A percentile compares a stretch with the other conserved stretches of the same genome.
These are phyloP conservation scores for Acropora yongei DNA, from an alignment of 64 coral and sea anemone species.

Conservation along the genomic window DNA sequence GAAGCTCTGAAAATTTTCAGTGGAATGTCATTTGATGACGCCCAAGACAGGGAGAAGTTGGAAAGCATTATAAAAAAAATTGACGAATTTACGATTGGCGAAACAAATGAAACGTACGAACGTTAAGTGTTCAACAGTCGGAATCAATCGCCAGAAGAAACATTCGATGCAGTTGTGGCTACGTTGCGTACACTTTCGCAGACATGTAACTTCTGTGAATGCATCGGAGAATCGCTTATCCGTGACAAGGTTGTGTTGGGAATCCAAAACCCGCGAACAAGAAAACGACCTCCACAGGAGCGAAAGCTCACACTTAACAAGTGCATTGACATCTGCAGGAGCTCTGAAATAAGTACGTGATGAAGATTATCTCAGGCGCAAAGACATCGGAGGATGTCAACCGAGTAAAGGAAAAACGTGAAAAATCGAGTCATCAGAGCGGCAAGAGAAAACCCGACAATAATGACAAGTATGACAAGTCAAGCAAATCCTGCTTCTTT, in stretches of 20 bases:
- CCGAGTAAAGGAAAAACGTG: neutral
- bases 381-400: neutral
- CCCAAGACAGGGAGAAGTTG: neutral
- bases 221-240: too few relatives aligned
- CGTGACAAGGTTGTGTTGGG: too few relatives aligned
- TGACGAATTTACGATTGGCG: too few relatives aligned
- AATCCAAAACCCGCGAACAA: neutral
- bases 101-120: too few relatives aligned
- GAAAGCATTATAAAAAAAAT: too few relatives aligned
- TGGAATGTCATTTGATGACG: neutral
- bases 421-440: too few relatives aligned
- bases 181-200: too few relatives aligned
- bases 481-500: neutral
- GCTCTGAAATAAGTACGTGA: neutral
- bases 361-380: neutral
- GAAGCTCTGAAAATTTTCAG: too few relatives aligned
- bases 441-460: neutral
- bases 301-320: neutral
- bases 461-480: neutral
- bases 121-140: too few relatives aligned
- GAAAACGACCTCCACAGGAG: neutral
- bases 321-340: constrained; percentile 11
- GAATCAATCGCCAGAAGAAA: too few relatives aligned
- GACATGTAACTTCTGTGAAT: constrained; percentile 1
- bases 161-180: neutral